Evolutionary conservation across 2,888 invertebrate species (phyloP).

Genomic region (Drosophila colorata): DNA sequence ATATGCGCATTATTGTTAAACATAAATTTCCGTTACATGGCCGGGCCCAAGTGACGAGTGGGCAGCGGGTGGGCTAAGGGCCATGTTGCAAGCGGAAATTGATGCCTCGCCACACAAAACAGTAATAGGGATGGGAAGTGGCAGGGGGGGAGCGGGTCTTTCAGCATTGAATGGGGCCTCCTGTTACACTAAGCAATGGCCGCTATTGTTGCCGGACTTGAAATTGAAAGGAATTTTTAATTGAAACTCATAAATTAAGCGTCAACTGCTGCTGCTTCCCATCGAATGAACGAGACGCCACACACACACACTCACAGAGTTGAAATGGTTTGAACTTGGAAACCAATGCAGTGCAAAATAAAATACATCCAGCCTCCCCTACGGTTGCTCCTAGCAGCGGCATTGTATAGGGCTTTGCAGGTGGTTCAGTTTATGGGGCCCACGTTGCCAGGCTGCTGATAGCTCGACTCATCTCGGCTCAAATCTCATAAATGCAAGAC

Average conservation of each 20-base stretch:
- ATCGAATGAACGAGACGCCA: conserved; percentile 25
- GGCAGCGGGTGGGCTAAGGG: not conserved
- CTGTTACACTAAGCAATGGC: conserved; percentile 37
- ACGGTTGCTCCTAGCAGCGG: conserved; percentile 30
- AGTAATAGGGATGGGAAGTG: not conserved
- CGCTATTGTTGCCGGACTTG: conserved; percentile 49
- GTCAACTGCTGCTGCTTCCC: conserved; percentile 27
- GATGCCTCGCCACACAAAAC: conserved; percentile 30
- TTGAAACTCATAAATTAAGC: conserved; percentile 79
- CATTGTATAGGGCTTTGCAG: conserved; percentile 28
- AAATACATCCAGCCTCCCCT: not conserved
- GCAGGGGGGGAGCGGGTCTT: not conserved
- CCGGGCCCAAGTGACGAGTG: conserved; percentile 13
- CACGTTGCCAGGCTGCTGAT: conserved; percentile 34
- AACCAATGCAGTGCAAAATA: conserved; percentile 22
- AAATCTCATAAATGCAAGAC: conserved; percentile 35
- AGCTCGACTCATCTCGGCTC: conserved; percentile 19
- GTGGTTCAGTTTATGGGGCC: conserved; percentile 16
- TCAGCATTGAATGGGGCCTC: not conserved
- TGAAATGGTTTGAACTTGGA: conserved; percentile 30
- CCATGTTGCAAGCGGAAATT: conserved; percentile 52
- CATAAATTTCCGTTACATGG: conserved; percentile 73
- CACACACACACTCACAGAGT: conserved; percentile 12
- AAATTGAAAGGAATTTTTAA: conserved; percentile 72
- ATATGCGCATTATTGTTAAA: conserved; percentile 73